Evolutionary conservation across 2,888 invertebrate genomes (phyloP), one percentile per base, ranked within the genome.

Genomic region (Pterostichus niger): DNA sequence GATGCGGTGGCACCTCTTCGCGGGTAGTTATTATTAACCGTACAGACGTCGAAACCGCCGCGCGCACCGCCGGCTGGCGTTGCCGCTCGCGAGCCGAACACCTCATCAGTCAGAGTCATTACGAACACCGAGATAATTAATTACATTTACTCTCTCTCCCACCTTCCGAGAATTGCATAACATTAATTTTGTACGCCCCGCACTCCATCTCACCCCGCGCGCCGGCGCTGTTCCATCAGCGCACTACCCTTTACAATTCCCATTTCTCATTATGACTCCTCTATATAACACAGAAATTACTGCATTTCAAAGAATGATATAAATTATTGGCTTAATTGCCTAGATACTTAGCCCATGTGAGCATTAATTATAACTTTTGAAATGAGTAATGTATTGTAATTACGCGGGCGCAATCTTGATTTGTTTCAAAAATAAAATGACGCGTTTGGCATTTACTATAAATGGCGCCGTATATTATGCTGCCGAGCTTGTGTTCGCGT

Each of bases 81-180:
- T 84, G 85, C 85, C 86, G 85, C 86, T 85, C 86, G 87, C 87
- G 86, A 87, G 86, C 89, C 88, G 89, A 89, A 90, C 90, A 90
- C 90, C 92, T 92, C 92, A 92, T 92, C 92, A 92, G 92, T 92
- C 92, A 92, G 92, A 92, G 92, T 92, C 92, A 92, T 92, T 92
- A 92, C 90, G 89, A 90, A 90, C 90, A 89, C 90, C 87, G 91
- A 92, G 92, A 92, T 92, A 92, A 92, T 92, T 92, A 92, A 92
- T 92, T 92, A 92, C 92, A 92, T 92, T 92, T 91, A 91, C 91
- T 91, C 90, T 89, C 88, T 88, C 90, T 90, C 91, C 91, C 91
- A 90, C 91, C 91, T 89, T 89, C 89, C 90, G 88, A 90, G 90
- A 90, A 90, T 90, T 90, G 90, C 90, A 90, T 90, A 90, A 89